phyloP scores from a whole-genome alignment of 2,113 vertebrate genomes.

The Lepisosteus oculatus region DNA sequence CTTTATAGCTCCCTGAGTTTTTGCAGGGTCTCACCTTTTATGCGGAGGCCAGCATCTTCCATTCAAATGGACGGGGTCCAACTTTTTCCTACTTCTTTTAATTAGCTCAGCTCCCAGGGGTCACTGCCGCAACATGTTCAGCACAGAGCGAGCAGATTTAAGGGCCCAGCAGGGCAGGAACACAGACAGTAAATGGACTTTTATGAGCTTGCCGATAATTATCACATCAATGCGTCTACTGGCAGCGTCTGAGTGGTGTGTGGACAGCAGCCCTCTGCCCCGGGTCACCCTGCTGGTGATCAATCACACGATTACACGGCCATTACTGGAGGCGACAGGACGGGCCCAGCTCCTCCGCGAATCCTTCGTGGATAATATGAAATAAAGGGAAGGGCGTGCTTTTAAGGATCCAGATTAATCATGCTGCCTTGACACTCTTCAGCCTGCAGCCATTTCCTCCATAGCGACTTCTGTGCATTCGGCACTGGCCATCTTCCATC shows the following conservation, averaged over 20 bases:
- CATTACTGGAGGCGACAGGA: too few species aligned
- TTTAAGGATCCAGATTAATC: too few species aligned
- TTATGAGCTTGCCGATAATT: constrained; percentile 32
- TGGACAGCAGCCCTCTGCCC: not conserved
- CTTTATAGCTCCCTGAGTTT: too few species aligned
- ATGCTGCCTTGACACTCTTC: too few species aligned
- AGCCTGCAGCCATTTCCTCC: too few species aligned
- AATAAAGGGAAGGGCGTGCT: too few species aligned
- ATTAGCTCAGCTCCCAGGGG: not conserved
- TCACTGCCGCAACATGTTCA: not conserved
- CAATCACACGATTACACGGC: not conserved
- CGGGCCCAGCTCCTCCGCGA: too few species aligned
- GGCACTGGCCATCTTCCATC: too few species aligned
- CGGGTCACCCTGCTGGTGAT: not conserved
- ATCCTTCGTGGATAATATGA: too few species aligned
- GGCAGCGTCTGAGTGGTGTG: constrained; percentile 18
- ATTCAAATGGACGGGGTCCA: not conserved
- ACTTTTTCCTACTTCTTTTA: not conserved
- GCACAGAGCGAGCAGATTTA: constrained; percentile 26
- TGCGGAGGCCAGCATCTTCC: not conserved
- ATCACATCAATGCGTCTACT: constrained; percentile 39
- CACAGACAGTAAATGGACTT: constrained; percentile 35
- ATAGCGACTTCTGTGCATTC: too few species aligned
- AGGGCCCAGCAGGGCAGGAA: not conserved
- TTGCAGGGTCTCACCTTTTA: too few species aligned